phyloP scores from a whole-genome alignment of 1,140 invertebrate species.

The Micrasema longulum region DNA sequence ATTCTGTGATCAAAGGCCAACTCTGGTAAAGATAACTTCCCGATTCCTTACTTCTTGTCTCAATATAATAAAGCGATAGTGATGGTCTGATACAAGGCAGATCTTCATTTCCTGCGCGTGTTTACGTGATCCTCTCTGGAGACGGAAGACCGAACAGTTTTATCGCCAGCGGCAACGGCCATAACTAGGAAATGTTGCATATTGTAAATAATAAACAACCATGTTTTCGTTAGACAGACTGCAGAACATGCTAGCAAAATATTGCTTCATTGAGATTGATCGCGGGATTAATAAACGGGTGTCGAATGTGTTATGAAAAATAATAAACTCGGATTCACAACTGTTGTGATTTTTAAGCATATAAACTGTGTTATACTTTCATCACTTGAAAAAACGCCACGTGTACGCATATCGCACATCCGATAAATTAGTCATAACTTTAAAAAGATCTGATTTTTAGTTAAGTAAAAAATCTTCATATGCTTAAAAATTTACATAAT shows the following conservation, averaged over 20 bases:
- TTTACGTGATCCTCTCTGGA: slow-evolving; percentile 15
- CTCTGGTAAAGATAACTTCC: too few species aligned
- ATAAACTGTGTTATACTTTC: too few species aligned
- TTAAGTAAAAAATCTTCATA: too few species aligned
- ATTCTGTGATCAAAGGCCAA: too few species aligned
- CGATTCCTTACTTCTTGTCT: neutral
- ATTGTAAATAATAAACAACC: slow-evolving; percentile 35
- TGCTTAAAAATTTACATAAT: too few species aligned
- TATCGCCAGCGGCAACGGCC: neutral
- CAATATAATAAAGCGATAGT: slow-evolving; percentile 5
- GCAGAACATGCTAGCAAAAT: slow-evolving; percentile 15
- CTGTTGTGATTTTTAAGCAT: too few species aligned
- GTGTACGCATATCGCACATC: too few species aligned
- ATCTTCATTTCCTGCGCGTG: slow-evolving; percentile 20
- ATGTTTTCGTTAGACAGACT: slow-evolving; percentile 16
- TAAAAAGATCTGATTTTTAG: too few species aligned
- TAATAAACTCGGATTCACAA: too few species aligned
- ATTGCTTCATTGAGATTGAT: slow-evolving; percentile 4
- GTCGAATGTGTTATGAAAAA: neutral
- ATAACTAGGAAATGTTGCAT: neutral
- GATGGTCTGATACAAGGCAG: slow-evolving; percentile 23
- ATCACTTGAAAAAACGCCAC: too few species aligned
- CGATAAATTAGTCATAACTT: too few species aligned
- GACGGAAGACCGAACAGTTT: neutral
- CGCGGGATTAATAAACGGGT: slow-evolving; percentile 12